Evolutionary conservation across 2,113 vertebrate species (phyloP).

Genomic region (Australoheros scitulus): DNA sequence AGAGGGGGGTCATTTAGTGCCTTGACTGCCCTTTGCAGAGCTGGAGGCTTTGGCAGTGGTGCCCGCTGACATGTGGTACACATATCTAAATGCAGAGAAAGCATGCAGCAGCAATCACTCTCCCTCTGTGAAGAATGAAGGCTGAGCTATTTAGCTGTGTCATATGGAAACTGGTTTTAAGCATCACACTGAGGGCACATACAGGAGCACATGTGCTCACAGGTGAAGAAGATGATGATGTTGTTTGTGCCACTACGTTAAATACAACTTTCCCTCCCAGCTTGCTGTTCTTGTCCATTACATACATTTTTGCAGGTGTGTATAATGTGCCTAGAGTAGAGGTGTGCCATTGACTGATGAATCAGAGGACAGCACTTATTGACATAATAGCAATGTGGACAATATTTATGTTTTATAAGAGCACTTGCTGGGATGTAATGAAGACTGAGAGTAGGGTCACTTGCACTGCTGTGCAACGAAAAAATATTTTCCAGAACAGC

Average conservation of each 20-base stretch:
- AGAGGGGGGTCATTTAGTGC: slow-evolving; percentile 29
- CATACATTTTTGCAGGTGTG: not conserved
- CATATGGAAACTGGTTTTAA: not conserved
- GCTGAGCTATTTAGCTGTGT: slow-evolving; percentile 1
- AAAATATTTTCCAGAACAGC: slow-evolving; percentile 38
- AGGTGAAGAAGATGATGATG: not conserved
- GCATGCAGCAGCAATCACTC: not conserved
- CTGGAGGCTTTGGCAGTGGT: slow-evolving; percentile 27
- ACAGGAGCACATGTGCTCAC: not conserved
- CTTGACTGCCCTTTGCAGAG: slow-evolving; percentile 55
- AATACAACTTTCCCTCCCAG: too few relatives aligned
- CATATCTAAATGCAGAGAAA: slow-evolving; percentile 26
- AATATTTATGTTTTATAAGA: not conserved
- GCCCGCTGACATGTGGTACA: slow-evolving; percentile 8
- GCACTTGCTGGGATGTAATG: slow-evolving; percentile 27
- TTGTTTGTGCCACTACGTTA: not conserved
- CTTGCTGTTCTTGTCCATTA: not conserved
- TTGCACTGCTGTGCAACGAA: slow-evolving; percentile 62
- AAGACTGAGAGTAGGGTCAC: slow-evolving; percentile 8
- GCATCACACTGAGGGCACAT: not conserved
- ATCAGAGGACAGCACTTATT: not conserved
- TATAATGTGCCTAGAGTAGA: not conserved
- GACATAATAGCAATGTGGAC: not conserved
- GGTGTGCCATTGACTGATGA: not conserved
- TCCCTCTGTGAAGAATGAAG: not conserved